A percentile compares a stretch with the other conserved stretches of the same genome.
Conservation (phyloP, 2,113 vertebrate species). For the Mystacornis crossleyi region DNA sequence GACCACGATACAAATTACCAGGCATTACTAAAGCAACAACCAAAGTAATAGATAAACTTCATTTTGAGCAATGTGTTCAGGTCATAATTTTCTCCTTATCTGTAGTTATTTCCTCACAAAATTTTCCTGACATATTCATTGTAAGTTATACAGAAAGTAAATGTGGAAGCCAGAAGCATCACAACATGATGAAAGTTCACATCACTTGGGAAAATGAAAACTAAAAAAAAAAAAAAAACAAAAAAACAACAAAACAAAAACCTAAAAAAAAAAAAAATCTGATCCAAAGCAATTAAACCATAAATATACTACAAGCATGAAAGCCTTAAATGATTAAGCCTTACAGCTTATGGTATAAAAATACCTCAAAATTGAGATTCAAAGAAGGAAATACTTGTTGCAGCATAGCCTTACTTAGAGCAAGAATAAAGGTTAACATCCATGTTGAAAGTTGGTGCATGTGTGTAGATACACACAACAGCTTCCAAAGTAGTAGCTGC, state of each 20-base stretch:
- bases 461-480: not conserved
- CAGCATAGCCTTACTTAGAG: not conserved
- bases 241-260: too few relatives aligned
- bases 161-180: not conserved
- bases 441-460: accelerated
- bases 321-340: not conserved
- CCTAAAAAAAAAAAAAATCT: not conserved
- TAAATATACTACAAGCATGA: not conserved
- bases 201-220: not conserved
- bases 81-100: not conserved
- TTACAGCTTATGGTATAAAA: not conserved
- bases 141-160: not conserved
- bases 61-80: not conserved
- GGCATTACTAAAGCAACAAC: not conserved
- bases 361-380: not conserved
- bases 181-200: not conserved
- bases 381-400: not conserved
- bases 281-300: not conserved
- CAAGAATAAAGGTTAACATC: not conserved
- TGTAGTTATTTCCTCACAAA: not conserved
- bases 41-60: not conserved
- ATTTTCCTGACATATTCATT: not conserved
- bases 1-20: not conserved
- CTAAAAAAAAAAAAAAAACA: not conserved
- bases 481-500: not conserved